Evolutionary conservation across 2,888 invertebrate genomes (phyloP), one percentile per base, ranked within the genome.

Genomic region (Diarsia brunnea): DNA sequence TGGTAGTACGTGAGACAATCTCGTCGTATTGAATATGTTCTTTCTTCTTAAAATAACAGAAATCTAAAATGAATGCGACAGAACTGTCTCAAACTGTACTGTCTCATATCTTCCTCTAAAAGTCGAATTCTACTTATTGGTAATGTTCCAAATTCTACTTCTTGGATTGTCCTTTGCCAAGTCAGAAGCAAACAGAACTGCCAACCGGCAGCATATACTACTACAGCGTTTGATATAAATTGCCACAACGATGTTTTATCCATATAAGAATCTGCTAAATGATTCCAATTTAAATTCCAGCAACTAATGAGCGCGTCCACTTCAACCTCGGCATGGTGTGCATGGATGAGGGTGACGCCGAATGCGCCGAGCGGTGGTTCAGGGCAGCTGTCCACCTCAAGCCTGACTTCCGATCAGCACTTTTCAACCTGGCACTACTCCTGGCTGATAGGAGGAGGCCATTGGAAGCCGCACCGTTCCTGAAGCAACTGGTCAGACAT

Each of bases 271-370:
- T 45, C 10, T 16, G 31, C 16, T 31, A 47, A 51, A 38, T 24
- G 8, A 43, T 27, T 66, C 2, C 19, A 43, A 55, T 43, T 43
- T 5, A 69, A 47, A 55, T 66, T 75, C 4, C 92, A 97, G 97
- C 98, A 1, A 98, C 97, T 78, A 99, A 99, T 93, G 99, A 99
- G 92, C 97, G 99, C 79, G 98, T 99, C 10, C 98, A 98, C 94
- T 99, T 99, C 95, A 99, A 99, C 96, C 97, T 99, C 73, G 99
- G 99, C 84, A 99, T 99, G 99, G 96, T 99, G 64, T 98, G 99
- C 61, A 99, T 99, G 99, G 99, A 99, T 93, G 99, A 99, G 90
- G 98, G 98, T 63, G 98, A 99, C 91, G 98, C 98, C 61, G 98
- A 97, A 53, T 98, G 98, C 89, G 99, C 99, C 0, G 99, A 99